Evolutionary conservation across 1,140 invertebrate species (phyloP), one percentile per base, ranked within the genome.

Genomic region (Lepidurus couesii): DNA sequence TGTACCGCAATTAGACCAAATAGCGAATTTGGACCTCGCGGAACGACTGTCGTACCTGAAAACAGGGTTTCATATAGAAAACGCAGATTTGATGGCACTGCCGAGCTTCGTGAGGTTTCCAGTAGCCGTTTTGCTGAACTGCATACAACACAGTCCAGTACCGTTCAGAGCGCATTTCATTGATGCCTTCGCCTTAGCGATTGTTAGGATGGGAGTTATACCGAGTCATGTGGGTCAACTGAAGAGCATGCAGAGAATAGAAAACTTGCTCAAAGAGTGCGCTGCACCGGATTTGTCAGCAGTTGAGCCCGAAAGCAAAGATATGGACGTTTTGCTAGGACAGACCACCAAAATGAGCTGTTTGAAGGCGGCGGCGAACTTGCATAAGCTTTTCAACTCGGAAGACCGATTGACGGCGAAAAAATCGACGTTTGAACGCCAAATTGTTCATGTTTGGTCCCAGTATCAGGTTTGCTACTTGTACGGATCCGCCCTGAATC

Each of bases 1-100:
- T 9, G 7, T 65, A n/a, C 53, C 53, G 21, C 16, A 65, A 7
- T 65, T 13, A 21, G 9, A 16, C 5, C 16, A 65, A 65, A 65
- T 65, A 9, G 16, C 53, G 6, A n/a, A 65, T 16, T 16, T 21
- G 21, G 7, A 13, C 9, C 53, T 65, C 13, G n/a, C 16, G 1
- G 8, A 65, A 13, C 53, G 53, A 65, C 8, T 65, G 0, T n/a
- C 16, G 53, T 21, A 65, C 53, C 21, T 65, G 53, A 65, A 65
- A 65, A 65, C 53, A 65, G 53, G 53, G 7, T 1, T 65, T n/a
- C n/a, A 16, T 65, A 21, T 65, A 0, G 2, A 76, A 83, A 80
- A 80, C 84, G 86, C 82, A 81, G 82, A 79, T 87, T 84, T 79
- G 76, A 86, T 21, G 80, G 81, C 42, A 80, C 85, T 83, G 80